Conservation (phyloP, 2,888 invertebrate species). For the Amblyjoppa fuscipennis region DNA sequence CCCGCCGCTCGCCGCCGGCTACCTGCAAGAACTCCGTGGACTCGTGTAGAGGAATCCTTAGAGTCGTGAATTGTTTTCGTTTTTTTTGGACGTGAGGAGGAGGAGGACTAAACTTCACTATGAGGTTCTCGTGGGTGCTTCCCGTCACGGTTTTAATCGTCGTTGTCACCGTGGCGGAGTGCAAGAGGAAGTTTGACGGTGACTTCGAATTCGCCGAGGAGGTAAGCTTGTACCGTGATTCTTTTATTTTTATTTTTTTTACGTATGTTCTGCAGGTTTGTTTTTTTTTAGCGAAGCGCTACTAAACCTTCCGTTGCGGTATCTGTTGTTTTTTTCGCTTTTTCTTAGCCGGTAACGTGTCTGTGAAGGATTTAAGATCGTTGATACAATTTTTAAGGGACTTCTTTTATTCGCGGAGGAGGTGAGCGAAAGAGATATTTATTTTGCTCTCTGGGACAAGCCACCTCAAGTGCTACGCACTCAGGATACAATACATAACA, state of each 20-base stretch:
- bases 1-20: constrained; percentile 58
- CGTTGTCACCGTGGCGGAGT: constrained; percentile 85
- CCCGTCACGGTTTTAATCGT: constrained; percentile 84
- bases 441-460: no score
- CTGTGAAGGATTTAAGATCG: no score
- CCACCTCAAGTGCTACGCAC: no score
- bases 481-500: no score
- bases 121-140: constrained; percentile 85
- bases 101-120: constrained; percentile 71
- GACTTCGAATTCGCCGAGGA: constrained; percentile 93
- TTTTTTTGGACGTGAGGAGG: constrained; percentile 1
- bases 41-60: constrained; percentile 31
- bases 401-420: no score
- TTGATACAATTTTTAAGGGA: no score
- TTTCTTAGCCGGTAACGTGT: no score
- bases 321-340: not conserved
- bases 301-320: not conserved
- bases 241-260: not conserved
- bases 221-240: constrained; percentile 85
- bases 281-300: not conserved
- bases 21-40: not conserved
- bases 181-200: constrained; percentile 91
- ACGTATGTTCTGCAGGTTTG: not conserved
- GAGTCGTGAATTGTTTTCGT: constrained; percentile 12
- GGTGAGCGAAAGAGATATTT: no score